phyloP scores from a whole-genome alignment of 2,797 vertebrate genomes.

The Artibeus jamaicensis region DNA sequence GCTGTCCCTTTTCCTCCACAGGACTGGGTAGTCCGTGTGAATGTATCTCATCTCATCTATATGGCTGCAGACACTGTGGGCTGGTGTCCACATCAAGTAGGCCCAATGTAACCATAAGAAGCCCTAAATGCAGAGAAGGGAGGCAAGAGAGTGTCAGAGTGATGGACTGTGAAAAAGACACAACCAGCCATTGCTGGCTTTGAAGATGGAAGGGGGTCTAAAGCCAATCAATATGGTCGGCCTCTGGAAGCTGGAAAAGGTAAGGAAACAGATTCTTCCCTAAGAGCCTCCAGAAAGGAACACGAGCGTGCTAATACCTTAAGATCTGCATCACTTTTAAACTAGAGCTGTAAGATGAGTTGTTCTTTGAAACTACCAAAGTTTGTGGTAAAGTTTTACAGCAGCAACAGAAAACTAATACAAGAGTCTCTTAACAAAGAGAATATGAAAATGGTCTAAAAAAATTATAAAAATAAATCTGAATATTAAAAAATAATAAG shows the following conservation, averaged over 20 bases:
- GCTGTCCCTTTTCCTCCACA: too few species aligned
- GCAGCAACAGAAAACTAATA: background rate
- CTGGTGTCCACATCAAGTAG: too few species aligned
- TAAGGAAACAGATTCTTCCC: background rate
- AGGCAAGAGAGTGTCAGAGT: background rate
- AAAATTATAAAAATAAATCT: slow-evolving; percentile 1
- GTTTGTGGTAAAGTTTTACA: background rate
- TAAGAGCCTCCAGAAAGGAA: background rate
- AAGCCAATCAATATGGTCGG: background rate
- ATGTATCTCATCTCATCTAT: too few species aligned
- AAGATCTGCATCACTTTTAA: background rate
- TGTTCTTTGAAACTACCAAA: background rate
- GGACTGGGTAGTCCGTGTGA: too few species aligned
- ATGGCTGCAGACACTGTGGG: too few species aligned
- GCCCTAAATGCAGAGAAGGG: background rate
- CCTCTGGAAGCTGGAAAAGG: background rate
- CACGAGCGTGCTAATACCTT: background rate
- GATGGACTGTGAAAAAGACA: background rate
- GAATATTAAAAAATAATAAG: background rate
- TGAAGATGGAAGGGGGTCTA: background rate
- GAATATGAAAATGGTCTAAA: background rate
- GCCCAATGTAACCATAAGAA: background rate
- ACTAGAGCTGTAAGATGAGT: background rate
- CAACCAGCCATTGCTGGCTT: background rate
- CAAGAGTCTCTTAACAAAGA: background rate